Base-by-base conservation (phyloP, 2,797 vertebrate species). In the Calcarius lapponicus region DNA sequence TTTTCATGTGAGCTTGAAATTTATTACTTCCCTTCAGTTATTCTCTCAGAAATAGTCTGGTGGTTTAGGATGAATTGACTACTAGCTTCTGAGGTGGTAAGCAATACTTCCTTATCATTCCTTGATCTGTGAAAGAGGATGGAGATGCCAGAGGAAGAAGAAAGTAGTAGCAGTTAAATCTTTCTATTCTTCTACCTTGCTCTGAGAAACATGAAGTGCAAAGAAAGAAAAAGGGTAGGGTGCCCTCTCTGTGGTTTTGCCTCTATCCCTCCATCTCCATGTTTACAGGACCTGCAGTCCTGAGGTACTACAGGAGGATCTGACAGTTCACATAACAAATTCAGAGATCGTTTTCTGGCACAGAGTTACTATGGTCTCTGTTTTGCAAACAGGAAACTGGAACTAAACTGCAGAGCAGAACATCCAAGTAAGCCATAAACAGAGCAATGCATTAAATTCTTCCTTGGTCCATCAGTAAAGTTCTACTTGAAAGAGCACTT, bases 21-120 rank as follows among this genome's bases (percentile, higher is more conserved):
- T 97, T 97, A 96, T 96, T 96, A 64, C 73, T 95, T 97, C 89
- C 80, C 92, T 83, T 80, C 81, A 21, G 7, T 58, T 86, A 65
- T 53, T 28, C 31, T 74, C 17, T 76, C 71, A 91, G 78, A 95
- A 96, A 91, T 66, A 65, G 28, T 88, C 88, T 21, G 24, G 29
- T 92, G 56, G 95, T 95, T 96, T 95, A 93, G 36, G 74, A 91
- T 81, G 26, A 75, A 51, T 69, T 70, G 61, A 70, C 28, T 72
- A 51, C 32, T 85, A 43, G 21, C 13, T 81, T 80, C 61, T 85
- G 45, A 32, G 53, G 17, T 86, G 84, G 50, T 89, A 93, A 93
- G 57, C 16, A 58, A 73, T 92, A 96, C 90, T 97, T 86, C 79
- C 51, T 86, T 83, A 75, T 91, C 87, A 80, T 31, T 70, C 16